Evolutionary conservation across 2,888 invertebrate species (phyloP).

Genomic region (Synanthedon vespiformis): DNA sequence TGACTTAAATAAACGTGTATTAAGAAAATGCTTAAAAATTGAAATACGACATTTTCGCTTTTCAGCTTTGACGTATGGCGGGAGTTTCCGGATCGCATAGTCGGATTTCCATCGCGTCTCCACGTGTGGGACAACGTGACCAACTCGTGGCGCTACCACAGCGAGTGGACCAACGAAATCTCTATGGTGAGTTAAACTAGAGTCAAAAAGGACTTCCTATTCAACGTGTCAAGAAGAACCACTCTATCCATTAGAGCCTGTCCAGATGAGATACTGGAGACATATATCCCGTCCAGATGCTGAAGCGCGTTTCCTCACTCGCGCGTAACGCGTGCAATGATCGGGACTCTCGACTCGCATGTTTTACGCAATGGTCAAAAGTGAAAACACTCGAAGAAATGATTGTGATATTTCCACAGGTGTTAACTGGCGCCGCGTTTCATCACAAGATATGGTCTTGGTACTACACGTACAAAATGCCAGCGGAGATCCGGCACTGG

Average conservation of each 20-base stretch:
- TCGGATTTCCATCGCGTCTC: constrained; percentile 95
- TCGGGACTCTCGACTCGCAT: too few relatives aligned
- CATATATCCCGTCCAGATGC: too few relatives aligned
- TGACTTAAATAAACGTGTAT: too few relatives aligned
- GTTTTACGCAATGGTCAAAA: too few relatives aligned
- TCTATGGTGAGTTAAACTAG: constrained; percentile 79
- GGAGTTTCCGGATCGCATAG: constrained; percentile 95
- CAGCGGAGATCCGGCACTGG: constrained; percentile 85
- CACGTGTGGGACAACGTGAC: constrained; percentile 94
- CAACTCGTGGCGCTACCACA: constrained; percentile 91
- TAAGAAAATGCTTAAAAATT: too few relatives aligned
- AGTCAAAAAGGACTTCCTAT: too few relatives aligned
- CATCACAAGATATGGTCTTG: constrained; percentile 97
- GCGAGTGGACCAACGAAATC: constrained; percentile 96
- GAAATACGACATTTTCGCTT: constrained; percentile 3
- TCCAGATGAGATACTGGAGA: too few relatives aligned
- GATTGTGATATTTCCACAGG: constrained; percentile 33
- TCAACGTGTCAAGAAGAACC: too few relatives aligned
- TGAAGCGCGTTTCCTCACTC: too few relatives aligned
- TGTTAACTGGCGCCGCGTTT: constrained; percentile 95
- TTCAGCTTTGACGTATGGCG: constrained; percentile 89
- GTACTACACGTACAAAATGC: constrained; percentile 91
- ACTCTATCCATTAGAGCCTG: too few relatives aligned
- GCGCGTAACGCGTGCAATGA: too few relatives aligned
- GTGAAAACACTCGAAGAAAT: too few relatives aligned